Conservation (phyloP, 2,113 vertebrate species). For the Synchiropus splendidus region DNA sequence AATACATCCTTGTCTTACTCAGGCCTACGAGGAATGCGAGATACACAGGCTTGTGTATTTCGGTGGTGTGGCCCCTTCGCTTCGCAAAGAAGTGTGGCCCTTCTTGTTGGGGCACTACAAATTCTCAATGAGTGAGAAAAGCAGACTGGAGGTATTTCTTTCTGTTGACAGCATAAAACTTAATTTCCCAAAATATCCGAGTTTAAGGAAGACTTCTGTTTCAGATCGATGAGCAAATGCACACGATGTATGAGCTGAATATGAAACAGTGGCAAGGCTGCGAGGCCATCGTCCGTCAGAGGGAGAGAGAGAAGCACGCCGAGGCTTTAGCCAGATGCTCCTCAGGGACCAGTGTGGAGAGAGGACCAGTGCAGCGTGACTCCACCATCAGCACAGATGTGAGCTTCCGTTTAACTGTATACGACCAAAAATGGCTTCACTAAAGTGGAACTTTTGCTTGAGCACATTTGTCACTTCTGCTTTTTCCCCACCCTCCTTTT, state of each 20-base stretch:
- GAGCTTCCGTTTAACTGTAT: constrained; percentile 30
- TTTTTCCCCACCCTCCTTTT: constrained; percentile 13
- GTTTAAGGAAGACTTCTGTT: background rate
- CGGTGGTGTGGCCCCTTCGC: constrained; percentile 81
- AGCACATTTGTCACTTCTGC: background rate
- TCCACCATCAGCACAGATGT: constrained; percentile 89
- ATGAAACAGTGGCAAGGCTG: constrained; percentile 96
- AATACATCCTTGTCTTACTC: constrained; percentile 15
- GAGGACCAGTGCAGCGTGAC: constrained; percentile 78
- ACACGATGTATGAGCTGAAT: constrained; percentile 80
- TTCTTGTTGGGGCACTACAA: constrained; percentile 94
- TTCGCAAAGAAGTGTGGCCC: constrained; percentile 93
- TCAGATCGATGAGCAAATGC: constrained; percentile 81
- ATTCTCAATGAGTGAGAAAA: constrained; percentile 81
- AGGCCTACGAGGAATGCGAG: constrained; percentile 84
- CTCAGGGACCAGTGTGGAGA: constrained; percentile 81
- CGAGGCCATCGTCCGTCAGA: constrained; percentile 86
- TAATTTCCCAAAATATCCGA: too few relatives aligned
- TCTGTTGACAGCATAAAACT: too few relatives aligned
- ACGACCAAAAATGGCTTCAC: background rate
- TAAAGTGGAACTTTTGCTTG: too few relatives aligned
- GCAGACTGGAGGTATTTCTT: constrained; percentile 76
- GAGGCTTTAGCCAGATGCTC: constrained; percentile 88
- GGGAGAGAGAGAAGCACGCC: constrained; percentile 86
- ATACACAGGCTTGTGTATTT: constrained; percentile 89